These are phyloP conservation scores for Coracopsis vasa DNA, from an alignment of 2,113 vertebrate species.

Conservation along the genomic window DNA sequence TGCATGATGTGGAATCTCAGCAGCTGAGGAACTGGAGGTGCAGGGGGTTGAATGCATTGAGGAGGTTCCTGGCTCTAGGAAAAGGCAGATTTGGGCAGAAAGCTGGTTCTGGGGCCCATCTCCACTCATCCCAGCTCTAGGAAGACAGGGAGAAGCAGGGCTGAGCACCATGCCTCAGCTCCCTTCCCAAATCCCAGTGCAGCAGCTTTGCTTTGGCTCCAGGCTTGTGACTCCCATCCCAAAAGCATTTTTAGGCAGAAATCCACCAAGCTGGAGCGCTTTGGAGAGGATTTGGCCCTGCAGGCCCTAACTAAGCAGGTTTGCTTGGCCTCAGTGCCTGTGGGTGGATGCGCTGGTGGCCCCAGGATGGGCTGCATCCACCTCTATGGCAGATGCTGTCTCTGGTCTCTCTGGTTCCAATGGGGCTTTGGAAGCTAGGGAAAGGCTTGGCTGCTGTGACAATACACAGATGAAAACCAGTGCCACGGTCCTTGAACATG, in stretches of 20 bases:
- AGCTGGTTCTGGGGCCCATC: background rate
- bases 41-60: background rate
- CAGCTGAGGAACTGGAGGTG: background rate
- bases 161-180: background rate
- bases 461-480: background rate
- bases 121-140: background rate
- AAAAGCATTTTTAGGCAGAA: background rate
- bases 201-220: background rate
- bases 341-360: background rate
- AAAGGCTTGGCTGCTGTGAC: background rate
- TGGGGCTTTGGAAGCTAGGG: background rate
- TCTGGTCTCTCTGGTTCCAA: background rate
- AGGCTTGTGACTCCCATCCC: background rate
- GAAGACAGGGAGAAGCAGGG: background rate
- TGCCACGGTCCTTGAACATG: background rate
- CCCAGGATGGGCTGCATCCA: background rate
- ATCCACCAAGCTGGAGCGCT: background rate
- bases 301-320: conserved; percentile 52
- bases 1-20: background rate
- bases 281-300: background rate
- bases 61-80: background rate
- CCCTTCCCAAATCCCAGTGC: background rate
- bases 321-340: background rate
- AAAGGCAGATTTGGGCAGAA: background rate
- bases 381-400: background rate